Conservation (phyloP, 1,140 invertebrate species). For the Macrocentrus cingulum region DNA sequence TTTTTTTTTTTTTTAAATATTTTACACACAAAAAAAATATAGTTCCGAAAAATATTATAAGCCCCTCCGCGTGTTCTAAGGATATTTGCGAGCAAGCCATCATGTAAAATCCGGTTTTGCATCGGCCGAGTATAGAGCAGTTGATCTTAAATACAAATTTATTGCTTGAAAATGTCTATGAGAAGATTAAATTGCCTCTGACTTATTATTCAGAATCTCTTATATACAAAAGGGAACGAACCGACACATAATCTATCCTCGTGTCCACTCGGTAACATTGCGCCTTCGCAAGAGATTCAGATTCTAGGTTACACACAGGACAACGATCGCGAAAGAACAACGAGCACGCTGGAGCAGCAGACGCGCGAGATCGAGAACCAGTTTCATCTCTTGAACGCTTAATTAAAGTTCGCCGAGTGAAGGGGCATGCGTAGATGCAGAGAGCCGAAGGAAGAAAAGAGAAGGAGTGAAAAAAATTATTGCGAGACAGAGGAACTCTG, state of each 20-base stretch:
- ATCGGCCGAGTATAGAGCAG: no score
- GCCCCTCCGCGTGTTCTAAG: no score
- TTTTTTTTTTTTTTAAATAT: no score
- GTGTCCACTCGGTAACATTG: background rate
- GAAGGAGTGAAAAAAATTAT: conserved; percentile 13
- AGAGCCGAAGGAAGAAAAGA: conserved; percentile 13
- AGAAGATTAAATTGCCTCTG: no score
- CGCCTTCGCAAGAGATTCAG: conserved; percentile 8
- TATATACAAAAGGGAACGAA: no score
- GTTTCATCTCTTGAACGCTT: conserved; percentile 53
- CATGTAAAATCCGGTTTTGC: no score
- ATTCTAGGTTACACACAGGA: conserved; percentile 18
- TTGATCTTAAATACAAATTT: no score
- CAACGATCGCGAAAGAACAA: conserved; percentile 13
- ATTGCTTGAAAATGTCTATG: no score
- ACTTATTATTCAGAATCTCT: no score
- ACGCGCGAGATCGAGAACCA: conserved; percentile 38
- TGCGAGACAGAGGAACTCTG: conserved; percentile 2
- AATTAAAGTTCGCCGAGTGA: conserved; percentile 45
- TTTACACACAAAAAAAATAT: no score
- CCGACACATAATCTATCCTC: background rate
- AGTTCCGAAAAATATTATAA: no score
- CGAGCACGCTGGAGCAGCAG: conserved; percentile 26
- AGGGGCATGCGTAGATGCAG: conserved; percentile 38
- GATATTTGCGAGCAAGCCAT: no score